Base-by-base conservation (phyloP, 2,113 vertebrate species). In the Heterochromis multidens region DNA sequence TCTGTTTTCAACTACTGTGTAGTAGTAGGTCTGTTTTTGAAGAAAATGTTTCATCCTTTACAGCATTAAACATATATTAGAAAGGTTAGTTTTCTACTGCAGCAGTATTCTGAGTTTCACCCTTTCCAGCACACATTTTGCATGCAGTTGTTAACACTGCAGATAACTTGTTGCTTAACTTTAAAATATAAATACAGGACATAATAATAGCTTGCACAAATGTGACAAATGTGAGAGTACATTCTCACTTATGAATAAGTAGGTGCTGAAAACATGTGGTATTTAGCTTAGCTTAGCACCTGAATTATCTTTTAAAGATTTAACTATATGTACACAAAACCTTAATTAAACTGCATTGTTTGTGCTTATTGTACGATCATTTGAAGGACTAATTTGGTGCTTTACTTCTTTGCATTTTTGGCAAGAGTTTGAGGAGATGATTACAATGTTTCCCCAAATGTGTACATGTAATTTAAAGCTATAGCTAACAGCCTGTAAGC, bases 361-460 rank as follows among this genome's bases (percentile, higher is more conserved):
- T 54, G 49, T 54, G 9, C 19, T 33, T 33, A 3, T 7, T 37
- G 5, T 77, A 14, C 25, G n/a, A 58, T 5, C 33, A 49, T 80
- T 4, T 14, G n/a, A n/a, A 33, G 1, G 2, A 23, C 31, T 43
- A n/a, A 12, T 61, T 60, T 79, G 17, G n/a, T 0, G 0, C 72
- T 82, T 59, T 59, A 40, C 13, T 27, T 29, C 17, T 12, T 23
- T 70, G 7, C 40, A 70, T 29, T 2, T 29, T 46, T 46, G 13
- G 13, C 43, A 46, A 46, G 43, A 46, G 43, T 46, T 49, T 13
- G 11, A 17, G 14, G 43, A 14, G n/a, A n/a, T n/a, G n/a, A n/a
- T n/a, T 49, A 6, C 46, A 49, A 2, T 16, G 5, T 49, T 5
- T 49, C 14, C 46, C 16, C 49, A 52, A 19, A 52, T 49, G 4